Base-by-base conservation (phyloP, 2,113 vertebrate species). In the Micromys minutus region DNA sequence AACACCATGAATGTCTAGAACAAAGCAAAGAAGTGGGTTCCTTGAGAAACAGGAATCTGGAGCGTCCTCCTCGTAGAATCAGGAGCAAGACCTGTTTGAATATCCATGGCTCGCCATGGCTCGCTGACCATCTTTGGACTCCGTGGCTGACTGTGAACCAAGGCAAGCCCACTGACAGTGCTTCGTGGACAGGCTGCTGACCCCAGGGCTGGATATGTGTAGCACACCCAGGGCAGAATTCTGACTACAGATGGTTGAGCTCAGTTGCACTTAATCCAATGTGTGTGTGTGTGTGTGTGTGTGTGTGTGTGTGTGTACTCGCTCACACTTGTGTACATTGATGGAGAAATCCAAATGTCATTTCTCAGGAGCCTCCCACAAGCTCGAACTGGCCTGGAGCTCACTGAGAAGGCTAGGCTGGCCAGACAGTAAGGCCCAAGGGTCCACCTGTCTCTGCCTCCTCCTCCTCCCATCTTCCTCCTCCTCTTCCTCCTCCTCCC, bases 1-100 rank as follows among this genome's bases (percentile, higher is more conserved):
- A 99, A 95, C 95, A 99, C 99, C 98, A 99, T 99, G 98, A 99
- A 99, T 55, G 99, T 98, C 99, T 99, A 91, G 86, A 90, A 96
- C 83, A 92, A 97, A 97, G 65, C 31, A 9, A 94, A 94, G 21
- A 87, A 50, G 17, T 0, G 16, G 74, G 47, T 24, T 75, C 24
- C 24, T 22, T 83, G 84, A 95, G 77, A 89, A 75, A 15, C 63
- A 24, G 1, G 16, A 26, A 26, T 9, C 39, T 12, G 55, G 5
- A 47, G 52, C 7, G n/a, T 24, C 7, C 6, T 45, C 17, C n/a
- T 57, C n/a, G 12, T 3, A n/a, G 29, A 31, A 42, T 36, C 19
- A 36, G 7, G 55, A n/a, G 3, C 39, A 76, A 88, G 72, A 63
- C 36, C 13, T 52, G n/a, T 17, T 69, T 57, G 71, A 50, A 83